phyloP scores from a whole-genome alignment of 2,888 invertebrate species.

The Hirtodrosophila alboralis region DNA sequence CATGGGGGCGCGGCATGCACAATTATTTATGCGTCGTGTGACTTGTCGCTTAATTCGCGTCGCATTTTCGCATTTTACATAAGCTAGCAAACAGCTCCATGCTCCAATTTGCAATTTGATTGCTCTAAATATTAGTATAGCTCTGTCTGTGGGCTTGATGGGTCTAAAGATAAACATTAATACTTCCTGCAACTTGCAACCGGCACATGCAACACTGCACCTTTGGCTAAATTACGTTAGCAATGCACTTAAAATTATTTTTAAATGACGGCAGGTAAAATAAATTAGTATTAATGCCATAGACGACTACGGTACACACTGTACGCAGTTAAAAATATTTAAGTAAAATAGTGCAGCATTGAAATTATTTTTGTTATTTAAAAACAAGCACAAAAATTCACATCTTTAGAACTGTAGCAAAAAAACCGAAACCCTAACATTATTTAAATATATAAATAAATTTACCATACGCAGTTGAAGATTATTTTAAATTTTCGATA shows the following conservation, averaged over 20 bases:
- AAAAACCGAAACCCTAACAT: too few species aligned
- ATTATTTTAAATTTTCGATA: too few species aligned
- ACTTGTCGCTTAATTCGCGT: conserved; percentile 48
- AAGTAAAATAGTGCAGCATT: too few species aligned
- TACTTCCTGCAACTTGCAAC: conserved; percentile 29
- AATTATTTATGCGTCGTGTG: conserved; percentile 58
- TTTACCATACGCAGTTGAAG: too few species aligned
- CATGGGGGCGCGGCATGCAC: conserved; percentile 17
- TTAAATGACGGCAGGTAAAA: not conserved
- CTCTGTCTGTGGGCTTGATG: conserved; percentile 25
- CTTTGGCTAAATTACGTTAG: conserved; percentile 30
- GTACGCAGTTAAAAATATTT: too few species aligned
- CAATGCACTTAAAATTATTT: conserved; percentile 9
- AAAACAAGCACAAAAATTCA: too few species aligned
- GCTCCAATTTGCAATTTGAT: conserved; percentile 36
- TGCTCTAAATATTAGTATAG: conserved; percentile 16
- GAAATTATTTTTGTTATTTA: too few species aligned
- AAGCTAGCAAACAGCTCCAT: conserved; percentile 35
- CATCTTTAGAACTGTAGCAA: too few species aligned
- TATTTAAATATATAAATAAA: too few species aligned
- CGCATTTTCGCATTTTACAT: conserved; percentile 40
- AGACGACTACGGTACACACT: too few species aligned
- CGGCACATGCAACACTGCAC: conserved; percentile 3
- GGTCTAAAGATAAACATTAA: conserved; percentile 40
- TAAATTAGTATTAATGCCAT: not conserved